Base-by-base conservation (phyloP, 1,140 invertebrate genomes). In the Cyrtorhinus lividipennis region DNA sequence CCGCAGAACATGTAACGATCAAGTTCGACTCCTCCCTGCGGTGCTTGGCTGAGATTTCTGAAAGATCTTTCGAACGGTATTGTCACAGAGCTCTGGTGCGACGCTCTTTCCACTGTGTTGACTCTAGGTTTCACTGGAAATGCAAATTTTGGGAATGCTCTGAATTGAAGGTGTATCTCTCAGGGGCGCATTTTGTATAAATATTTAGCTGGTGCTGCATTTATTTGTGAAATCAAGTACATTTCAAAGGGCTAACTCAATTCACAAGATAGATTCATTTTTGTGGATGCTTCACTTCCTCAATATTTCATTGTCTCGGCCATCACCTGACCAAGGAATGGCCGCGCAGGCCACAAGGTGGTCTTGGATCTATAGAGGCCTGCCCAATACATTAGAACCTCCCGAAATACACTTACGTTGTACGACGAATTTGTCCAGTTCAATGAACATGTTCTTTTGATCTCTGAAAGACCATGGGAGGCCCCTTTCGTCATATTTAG, bases 1-100 rank as follows among this genome's bases (percentile, higher is more conserved):
- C 88, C 87, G 72, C 89, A 91, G 77, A 86, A 87, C 71, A 88
- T 86, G 25, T 74, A 66, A 0, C 77, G 75, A 0, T 71, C 71
- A 0, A 59, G 22, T 0, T 53, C 45, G 24, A 69, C 2, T 62
- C 73, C 71, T 71, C 58, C 61, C 8, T 67, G 67, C 12, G 75
- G 76, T 61, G 72, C 68, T 27, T 62, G 57, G 22, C 77, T 71
- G 48, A 84, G 70, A 60, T 83, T 75, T 13, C 80, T 73, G 75
- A 85, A 85, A 2, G 79, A 82, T 30, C 78, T 74, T 53, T 83
- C 81, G 64, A 80, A 82, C 2, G 82, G 79, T 67, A 84, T 81
- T 0, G 82, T 83, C 10, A 86, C 77, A n/a, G 78, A 78, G 1
- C 82, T 83, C 0, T 82, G 74, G 0, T 68, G 71, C 0, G 82